phyloP scores from a whole-genome alignment of 1,140 invertebrate species.

The Ips nitidus region DNA sequence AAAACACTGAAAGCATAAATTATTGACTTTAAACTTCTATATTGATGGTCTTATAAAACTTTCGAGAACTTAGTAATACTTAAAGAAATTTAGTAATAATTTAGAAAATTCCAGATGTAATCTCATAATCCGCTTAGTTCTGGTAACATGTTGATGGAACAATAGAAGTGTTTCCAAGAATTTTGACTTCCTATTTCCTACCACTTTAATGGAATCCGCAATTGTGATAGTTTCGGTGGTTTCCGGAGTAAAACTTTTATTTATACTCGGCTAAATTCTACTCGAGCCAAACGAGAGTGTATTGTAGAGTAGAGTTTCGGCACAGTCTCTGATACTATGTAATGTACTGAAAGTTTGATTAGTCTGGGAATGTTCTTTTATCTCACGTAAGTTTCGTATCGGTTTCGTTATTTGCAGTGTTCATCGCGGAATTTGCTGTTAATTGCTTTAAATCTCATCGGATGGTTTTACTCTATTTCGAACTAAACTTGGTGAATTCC shows the following conservation, averaged over 20 bases:
- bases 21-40: background rate
- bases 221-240: slow-evolving; percentile 20
- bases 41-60: too few species aligned
- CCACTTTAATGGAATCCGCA: slow-evolving; percentile 18
- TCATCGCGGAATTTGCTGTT: too few species aligned
- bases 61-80: too few species aligned
- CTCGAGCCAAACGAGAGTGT: slow-evolving; percentile 7
- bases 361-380: background rate
- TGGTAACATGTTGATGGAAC: slow-evolving; percentile 1
- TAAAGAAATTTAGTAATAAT: too few species aligned
- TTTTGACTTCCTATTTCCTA: slow-evolving; percentile 15
- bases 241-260: slow-evolving; percentile 19
- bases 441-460: too few species aligned
- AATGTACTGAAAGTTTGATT: slow-evolving; percentile 13
- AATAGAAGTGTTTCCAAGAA: slow-evolving; percentile 10
- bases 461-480: too few species aligned
- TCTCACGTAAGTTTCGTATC: background rate
- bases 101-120: too few species aligned
- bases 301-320: slow-evolving; percentile 8
- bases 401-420: too few species aligned
- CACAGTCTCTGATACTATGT: slow-evolving; percentile 6
- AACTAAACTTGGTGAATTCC: too few species aligned
- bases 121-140: background rate
- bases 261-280: slow-evolving; percentile 15
- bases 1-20: background rate